phyloP scores from a whole-genome alignment of 2,113 vertebrate species.

The Panthera uncia region DNA sequence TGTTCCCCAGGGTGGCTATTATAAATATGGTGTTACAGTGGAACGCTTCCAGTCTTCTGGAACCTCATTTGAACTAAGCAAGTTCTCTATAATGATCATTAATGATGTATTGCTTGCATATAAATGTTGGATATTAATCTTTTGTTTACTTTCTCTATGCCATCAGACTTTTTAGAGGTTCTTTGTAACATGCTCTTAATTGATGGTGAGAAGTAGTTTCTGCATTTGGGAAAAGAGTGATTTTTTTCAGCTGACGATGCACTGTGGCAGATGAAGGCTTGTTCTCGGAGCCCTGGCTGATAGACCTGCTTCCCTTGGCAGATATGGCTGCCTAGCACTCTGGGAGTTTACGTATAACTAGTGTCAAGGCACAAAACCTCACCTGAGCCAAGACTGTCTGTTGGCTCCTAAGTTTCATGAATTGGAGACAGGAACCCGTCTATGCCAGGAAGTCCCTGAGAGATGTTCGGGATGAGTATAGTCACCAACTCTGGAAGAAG shows the following conservation, averaged over 20 bases:
- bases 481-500: neutral
- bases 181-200: slow-evolving; percentile 48
- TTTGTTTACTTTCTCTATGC: slow-evolving; percentile 77
- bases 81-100: slow-evolving; percentile 75
- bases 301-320: neutral
- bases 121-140: slow-evolving; percentile 77
- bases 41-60: slow-evolving; percentile 72
- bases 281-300: neutral
- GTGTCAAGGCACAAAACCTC: neutral
- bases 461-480: neutral
- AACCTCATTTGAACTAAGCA: slow-evolving; percentile 76
- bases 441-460: neutral
- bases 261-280: neutral
- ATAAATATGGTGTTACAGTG: slow-evolving; percentile 69
- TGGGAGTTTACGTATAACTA: neutral
- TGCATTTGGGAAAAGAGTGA: neutral
- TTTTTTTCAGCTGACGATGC: slow-evolving; percentile 29
- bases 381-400: neutral
- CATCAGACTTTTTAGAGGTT: slow-evolving; percentile 64
- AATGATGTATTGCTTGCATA: slow-evolving; percentile 74
- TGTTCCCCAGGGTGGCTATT: slow-evolving; percentile 65
- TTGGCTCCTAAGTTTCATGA: neutral
- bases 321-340: neutral
- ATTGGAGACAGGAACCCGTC: neutral
- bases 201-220: slow-evolving; percentile 36